phyloP scores from a whole-genome alignment of 2,888 invertebrate species.

The Lithosia quadra region DNA sequence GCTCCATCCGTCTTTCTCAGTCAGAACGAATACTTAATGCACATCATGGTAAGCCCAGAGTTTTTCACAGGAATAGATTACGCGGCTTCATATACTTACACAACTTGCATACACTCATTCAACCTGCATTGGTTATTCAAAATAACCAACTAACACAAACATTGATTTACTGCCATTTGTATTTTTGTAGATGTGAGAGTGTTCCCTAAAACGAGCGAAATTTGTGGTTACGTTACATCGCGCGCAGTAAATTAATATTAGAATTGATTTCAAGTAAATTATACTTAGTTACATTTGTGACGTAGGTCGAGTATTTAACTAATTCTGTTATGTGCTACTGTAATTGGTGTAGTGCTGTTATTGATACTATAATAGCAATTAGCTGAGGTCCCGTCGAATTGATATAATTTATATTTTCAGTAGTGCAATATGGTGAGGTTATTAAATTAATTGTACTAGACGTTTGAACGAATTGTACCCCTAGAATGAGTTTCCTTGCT shows the following conservation, averaged over 20 bases:
- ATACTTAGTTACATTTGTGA: constrained; percentile 49
- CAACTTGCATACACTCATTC: not conserved
- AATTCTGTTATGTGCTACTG: constrained; percentile 38
- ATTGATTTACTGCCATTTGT: not conserved
- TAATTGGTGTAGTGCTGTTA: constrained; percentile 36
- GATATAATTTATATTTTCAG: constrained; percentile 26
- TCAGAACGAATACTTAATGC: too few relatives aligned
- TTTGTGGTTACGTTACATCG: constrained; percentile 36
- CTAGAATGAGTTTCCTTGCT: not conserved
- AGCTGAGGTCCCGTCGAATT: constrained; percentile 29
- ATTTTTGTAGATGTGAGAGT: constrained; percentile 36
- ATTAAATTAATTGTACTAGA: constrained; percentile 13
- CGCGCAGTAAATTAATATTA: constrained; percentile 37
- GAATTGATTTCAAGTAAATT: constrained; percentile 39
- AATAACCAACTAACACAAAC: not conserved
- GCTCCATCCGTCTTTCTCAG: too few relatives aligned
- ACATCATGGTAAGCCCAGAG: too few relatives aligned
- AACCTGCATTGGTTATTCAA: not conserved
- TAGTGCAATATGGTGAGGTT: constrained; percentile 15
- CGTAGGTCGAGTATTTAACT: constrained; percentile 43
- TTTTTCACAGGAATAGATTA: not conserved
- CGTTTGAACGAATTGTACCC: constrained; percentile 6
- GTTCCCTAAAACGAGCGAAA: constrained; percentile 32
- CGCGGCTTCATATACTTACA: not conserved
- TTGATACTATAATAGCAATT: constrained; percentile 43